Conservation (phyloP, 37 sponge, comb jelly and placozoan genomes). For the Hormiphora californensis region DNA sequence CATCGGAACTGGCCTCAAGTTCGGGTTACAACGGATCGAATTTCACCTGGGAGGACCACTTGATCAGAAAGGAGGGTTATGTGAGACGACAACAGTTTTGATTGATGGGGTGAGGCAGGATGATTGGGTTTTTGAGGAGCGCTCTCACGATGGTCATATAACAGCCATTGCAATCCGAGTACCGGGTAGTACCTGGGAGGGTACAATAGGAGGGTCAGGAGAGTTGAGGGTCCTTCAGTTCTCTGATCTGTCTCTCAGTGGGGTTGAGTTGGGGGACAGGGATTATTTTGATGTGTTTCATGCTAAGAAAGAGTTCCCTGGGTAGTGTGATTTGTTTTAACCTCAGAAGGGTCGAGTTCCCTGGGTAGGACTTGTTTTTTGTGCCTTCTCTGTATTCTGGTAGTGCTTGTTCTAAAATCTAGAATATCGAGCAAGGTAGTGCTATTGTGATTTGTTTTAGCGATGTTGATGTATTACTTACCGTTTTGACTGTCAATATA, state of each 20-base stretch:
- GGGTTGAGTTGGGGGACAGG: neutral
- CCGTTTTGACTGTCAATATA: too few relatives aligned
- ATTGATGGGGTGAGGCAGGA: neutral
- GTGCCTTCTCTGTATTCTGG: too few relatives aligned
- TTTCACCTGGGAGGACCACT: constrained; percentile 55
- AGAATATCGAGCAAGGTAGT: too few relatives aligned
- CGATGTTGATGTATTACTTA: too few relatives aligned
- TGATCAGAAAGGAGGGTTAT: neutral
- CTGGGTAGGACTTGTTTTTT: too few relatives aligned
- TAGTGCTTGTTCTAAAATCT: too few relatives aligned
- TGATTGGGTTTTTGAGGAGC: constrained; percentile 33
- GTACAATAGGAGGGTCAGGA: neutral
- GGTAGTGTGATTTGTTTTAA: neutral
- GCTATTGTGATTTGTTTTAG: too few relatives aligned
- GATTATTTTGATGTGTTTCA: neutral
- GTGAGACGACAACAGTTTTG: neutral
- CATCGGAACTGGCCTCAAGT: constrained; percentile 70
- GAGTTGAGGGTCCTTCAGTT: neutral
- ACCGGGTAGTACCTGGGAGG: neutral
- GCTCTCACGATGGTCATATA: neutral
- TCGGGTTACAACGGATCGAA: constrained; percentile 69
- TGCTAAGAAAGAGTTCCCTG: constrained; percentile 2
- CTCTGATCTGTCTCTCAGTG: neutral
- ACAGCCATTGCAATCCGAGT: neutral
- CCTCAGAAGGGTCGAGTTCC: too few relatives aligned